Base-by-base conservation (phyloP, 2,113 vertebrate species). In the Tapirus terrestris region DNA sequence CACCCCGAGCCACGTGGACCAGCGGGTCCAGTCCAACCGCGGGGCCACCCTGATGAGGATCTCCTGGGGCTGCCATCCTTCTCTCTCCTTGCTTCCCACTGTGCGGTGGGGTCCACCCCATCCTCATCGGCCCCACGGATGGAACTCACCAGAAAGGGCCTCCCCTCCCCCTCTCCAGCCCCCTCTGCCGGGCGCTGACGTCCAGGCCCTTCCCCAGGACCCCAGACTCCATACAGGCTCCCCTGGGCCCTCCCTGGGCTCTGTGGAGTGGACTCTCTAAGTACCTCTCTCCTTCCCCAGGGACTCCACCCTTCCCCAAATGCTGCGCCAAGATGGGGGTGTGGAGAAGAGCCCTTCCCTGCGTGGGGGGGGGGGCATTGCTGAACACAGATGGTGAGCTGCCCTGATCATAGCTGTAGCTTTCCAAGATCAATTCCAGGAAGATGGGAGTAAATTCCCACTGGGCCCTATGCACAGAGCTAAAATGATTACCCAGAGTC, bases 391-490 rank as follows among this genome's bases (percentile, higher is more conserved):
- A 12, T 53, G 51, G 51, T 53, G 23, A 20, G 10, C 53, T 20
- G n/a, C 61, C 25, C 36, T 36, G 61, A 10, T 58, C 43, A 14
- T 25, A 43, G 91, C n/a, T 8, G 36, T 0, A 1, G 43, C 73
- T 12, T 10, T 14, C 48, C 4, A 2, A 31, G 21, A 48, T 11
- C 65, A 23, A 11, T 21, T 17, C 51, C 48, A 43, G 48, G 58
- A 80, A 60, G 0, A 0, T 0, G 4, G 27, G 10, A 45, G 8
- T 10, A 6, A 10, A 56, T 48, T 45, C 12, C 72, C 56, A 0
- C 43, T 13, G 21, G 10, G n/a, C 31, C 80, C 9, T 27, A 5
- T 0, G 8, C 4, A 1, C 0, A 14, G 11, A 2, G 36, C 0
- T 17, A 31, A 27, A 53, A 53, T 6, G n/a, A 8, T 0, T 0